These are phyloP conservation scores for Calliopum simillimum DNA, from an alignment of 2,888 invertebrate genomes.

Conservation along the genomic window DNA sequence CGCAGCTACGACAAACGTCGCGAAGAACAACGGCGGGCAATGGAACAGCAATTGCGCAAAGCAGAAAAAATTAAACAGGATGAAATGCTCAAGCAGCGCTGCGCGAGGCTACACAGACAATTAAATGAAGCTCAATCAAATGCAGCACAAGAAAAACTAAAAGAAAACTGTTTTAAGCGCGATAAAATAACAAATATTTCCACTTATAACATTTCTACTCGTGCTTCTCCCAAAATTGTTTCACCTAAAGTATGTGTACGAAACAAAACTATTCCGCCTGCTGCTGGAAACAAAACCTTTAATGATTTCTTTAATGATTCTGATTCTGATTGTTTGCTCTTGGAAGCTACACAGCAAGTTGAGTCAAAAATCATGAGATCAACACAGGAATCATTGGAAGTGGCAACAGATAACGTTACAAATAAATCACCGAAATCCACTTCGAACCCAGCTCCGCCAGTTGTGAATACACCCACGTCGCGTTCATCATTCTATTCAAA, in stretches of 20 bases:
- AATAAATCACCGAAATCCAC: neutral
- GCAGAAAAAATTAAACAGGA: constrained; percentile 55
- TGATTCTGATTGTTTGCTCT: constrained; percentile 57
- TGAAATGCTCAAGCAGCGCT: constrained; percentile 57
- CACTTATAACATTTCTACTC: no score
- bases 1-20: constrained; percentile 43
- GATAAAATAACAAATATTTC: neutral
- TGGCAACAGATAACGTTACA: neutral
- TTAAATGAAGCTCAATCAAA: constrained; percentile 47
- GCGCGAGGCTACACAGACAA: constrained; percentile 56
- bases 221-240: no score
- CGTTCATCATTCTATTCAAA: constrained; percentile 61
- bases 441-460: constrained; percentile 19
- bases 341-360: constrained; percentile 60
- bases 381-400: constrained; percentile 28
- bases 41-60: constrained; percentile 53
- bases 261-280: neutral
- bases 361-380: constrained; percentile 50
- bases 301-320: constrained; percentile 61
- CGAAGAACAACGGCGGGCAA: constrained; percentile 51
- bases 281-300: constrained; percentile 7
- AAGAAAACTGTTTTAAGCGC: neutral
- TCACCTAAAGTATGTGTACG: no score
- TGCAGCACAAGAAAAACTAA: neutral
- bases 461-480: constrained; percentile 44